These are phyloP conservation scores for Thunnus maccoyii DNA, from an alignment of 2,113 vertebrate genomes.

Conservation along the genomic window DNA sequence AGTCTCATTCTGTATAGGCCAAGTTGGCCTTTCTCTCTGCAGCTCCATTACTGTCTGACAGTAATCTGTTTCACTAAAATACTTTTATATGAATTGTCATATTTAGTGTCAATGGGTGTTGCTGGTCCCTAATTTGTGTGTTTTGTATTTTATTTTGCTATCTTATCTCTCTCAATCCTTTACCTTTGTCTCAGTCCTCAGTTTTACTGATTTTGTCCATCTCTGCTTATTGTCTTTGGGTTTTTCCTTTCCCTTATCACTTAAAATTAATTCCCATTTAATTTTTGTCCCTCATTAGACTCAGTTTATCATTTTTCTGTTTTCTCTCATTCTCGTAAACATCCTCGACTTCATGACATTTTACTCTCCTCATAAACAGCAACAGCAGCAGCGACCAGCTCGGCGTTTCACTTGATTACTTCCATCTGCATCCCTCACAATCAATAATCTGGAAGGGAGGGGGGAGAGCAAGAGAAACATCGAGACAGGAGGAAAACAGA, in stretches of 20 bases:
- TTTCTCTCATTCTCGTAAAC: too few relatives aligned
- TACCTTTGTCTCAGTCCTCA: neutral
- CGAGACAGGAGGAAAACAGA: conserved; percentile 12
- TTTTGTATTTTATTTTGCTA: neutral
- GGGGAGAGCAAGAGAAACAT: conserved; percentile 2
- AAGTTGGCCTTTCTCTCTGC: conserved; percentile 18
- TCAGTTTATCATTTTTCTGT: too few relatives aligned
- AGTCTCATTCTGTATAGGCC: conserved; percentile 11
- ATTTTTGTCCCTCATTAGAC: neutral
- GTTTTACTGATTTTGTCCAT: neutral
- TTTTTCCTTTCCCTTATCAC: neutral
- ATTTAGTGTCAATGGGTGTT: neutral
- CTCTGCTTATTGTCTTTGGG: neutral
- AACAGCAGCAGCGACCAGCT: conserved; percentile 34
- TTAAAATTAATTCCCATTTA: neutral
- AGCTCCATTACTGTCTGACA: neutral
- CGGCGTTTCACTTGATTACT: conserved; percentile 80
- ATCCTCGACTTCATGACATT: too few relatives aligned
- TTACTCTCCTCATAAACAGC: conserved; percentile 50
- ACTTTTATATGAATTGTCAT: too few relatives aligned
- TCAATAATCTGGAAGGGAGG: conserved; percentile 42
- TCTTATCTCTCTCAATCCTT: neutral
- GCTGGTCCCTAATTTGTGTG: neutral
- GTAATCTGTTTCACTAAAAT: neutral
- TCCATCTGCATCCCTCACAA: conserved; percentile 76